phyloP scores from a whole-genome alignment of 2,888 invertebrate genomes.

The Selenia dentaria region DNA sequence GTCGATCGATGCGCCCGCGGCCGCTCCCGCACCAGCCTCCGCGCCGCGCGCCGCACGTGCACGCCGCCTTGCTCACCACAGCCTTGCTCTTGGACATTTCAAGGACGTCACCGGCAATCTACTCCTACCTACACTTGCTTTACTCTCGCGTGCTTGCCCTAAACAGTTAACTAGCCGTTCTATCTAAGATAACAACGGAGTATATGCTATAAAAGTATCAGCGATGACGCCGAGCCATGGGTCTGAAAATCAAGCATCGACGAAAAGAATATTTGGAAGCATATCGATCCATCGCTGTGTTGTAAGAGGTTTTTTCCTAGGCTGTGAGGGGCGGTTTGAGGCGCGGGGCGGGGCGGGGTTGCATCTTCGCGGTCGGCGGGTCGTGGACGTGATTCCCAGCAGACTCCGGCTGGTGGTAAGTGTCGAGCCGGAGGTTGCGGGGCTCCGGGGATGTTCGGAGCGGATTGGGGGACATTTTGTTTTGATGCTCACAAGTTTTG shows the following conservation, averaged over 20 bases:
- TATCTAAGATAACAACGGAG: not conserved
- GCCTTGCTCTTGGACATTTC: constrained; percentile 55
- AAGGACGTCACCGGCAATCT: constrained; percentile 39
- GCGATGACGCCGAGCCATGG: constrained; percentile 28
- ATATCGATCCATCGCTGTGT: constrained; percentile 80
- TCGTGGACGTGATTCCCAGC: constrained; percentile 33
- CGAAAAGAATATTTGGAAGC: constrained; percentile 51
- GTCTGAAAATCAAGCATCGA: constrained; percentile 45
- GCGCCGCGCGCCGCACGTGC: constrained; percentile 33
- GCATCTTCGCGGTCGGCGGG: constrained; percentile 41
- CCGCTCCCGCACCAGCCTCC: constrained; percentile 28
- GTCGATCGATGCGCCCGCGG: constrained; percentile 58
- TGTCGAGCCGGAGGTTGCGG: not conserved
- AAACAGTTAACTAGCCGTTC: not conserved
- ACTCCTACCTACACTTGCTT: not conserved
- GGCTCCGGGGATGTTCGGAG: too few relatives aligned
- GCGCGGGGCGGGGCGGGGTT: constrained; percentile 48
- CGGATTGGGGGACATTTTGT: constrained; percentile 50
- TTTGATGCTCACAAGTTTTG: constrained; percentile 38
- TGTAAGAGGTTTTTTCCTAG: constrained; percentile 67
- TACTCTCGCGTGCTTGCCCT: not conserved
- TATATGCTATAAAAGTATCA: constrained; percentile 1
- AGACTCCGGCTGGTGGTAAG: constrained; percentile 21
- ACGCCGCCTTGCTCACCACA: constrained; percentile 23
- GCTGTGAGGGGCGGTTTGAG: constrained; percentile 46